These are phyloP conservation scores for Argentina silus DNA, from an alignment of 2,797 vertebrate genomes.

Conservation along the genomic window DNA sequence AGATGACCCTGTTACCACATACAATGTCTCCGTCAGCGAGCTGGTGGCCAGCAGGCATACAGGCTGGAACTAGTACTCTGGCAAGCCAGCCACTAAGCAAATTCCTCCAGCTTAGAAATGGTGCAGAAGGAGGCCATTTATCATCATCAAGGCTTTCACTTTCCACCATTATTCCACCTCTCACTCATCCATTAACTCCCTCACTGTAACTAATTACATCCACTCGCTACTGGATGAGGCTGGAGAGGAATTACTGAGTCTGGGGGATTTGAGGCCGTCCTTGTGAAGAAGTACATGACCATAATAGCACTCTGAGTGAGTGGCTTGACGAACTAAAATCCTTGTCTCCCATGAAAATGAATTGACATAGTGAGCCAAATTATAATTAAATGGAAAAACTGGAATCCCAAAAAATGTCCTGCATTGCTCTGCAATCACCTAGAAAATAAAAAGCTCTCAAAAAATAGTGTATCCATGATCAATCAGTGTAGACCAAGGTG, in stretches of 20 bases:
- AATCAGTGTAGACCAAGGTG: background rate
- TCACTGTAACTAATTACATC: conserved; percentile 28
- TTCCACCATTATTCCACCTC: conserved; percentile 12
- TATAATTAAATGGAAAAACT: too few relatives aligned
- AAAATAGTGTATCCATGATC: background rate
- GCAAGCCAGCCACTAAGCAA: conserved; percentile 1
- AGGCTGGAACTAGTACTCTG: background rate
- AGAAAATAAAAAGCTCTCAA: background rate
- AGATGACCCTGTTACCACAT: too few relatives aligned
- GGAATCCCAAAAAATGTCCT: too few relatives aligned
- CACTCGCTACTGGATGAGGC: background rate
- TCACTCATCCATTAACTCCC: conserved; percentile 22
- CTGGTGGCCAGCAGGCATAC: background rate
- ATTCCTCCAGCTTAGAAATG: background rate
- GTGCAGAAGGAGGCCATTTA: conserved; percentile 7
- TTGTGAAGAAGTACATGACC: background rate
- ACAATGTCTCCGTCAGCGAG: background rate
- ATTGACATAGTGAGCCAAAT: too few relatives aligned
- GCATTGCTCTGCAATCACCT: background rate
- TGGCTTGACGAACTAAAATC: too few relatives aligned
- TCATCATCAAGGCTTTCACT: conserved; percentile 27
- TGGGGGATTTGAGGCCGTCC: conserved; percentile 3
- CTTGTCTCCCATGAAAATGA: too few relatives aligned
- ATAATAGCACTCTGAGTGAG: background rate
- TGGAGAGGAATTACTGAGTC: background rate